These are phyloP conservation scores for Sebastolobus alascanus DNA, from an alignment of 2,797 vertebrate species.

Conservation along the genomic window DNA sequence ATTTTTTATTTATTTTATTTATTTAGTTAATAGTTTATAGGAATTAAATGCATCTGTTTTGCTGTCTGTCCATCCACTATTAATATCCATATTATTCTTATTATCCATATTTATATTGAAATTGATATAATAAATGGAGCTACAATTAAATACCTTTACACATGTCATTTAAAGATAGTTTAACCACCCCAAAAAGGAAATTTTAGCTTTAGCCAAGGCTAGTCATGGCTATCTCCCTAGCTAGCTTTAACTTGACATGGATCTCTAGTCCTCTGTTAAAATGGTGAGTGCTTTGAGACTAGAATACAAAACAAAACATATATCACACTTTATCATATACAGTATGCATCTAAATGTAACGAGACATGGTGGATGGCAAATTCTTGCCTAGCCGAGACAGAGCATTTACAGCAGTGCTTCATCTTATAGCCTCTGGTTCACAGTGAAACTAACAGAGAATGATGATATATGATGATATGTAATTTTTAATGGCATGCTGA, in stretches of 20 bases:
- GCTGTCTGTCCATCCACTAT: background rate
- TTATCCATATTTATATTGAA: background rate
- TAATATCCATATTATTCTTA: background rate
- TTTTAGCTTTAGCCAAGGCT: background rate
- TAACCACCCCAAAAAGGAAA: background rate
- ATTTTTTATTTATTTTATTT: too few species aligned
- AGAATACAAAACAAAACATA: conserved; percentile 28
- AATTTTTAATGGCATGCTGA: conserved; percentile 5
- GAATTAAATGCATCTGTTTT: background rate
- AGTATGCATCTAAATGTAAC: conserved; percentile 27
- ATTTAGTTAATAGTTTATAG: too few species aligned
- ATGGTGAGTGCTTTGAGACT: conserved; percentile 1
- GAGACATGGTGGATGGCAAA: background rate
- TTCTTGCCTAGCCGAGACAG: background rate
- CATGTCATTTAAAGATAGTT: background rate
- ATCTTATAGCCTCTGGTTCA: conserved; percentile 15
- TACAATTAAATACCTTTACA: background rate
- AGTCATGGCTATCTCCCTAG: background rate
- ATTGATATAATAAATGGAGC: background rate
- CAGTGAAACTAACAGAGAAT: conserved; percentile 14
- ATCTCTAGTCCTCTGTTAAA: background rate
- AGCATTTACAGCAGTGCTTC: conserved; percentile 7
- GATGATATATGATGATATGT: background rate
- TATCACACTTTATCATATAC: background rate
- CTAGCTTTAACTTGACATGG: background rate